phyloP scores from a whole-genome alignment of 37 sponge, comb jelly and placozoan species.

The Mnemiopsis leidyi region DNA sequence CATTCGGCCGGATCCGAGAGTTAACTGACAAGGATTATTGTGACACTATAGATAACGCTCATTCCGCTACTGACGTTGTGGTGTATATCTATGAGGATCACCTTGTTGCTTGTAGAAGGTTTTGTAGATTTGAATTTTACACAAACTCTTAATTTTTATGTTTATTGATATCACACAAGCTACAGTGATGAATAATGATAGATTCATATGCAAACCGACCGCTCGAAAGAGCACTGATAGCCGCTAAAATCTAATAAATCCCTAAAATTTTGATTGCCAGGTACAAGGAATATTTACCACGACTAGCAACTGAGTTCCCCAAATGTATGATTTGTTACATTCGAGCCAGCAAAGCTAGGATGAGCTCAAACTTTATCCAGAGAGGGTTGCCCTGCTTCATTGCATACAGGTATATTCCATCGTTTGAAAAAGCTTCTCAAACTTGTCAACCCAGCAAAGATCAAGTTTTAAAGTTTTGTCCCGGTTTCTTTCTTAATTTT shows the following conservation, averaged over 20 bases:
- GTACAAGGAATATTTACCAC: constrained; percentile 1
- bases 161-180: neutral
- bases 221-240: too few relatives aligned
- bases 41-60: constrained; percentile 20
- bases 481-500: too few relatives aligned
- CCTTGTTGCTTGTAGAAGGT: constrained; percentile 26
- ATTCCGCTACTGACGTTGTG: constrained; percentile 25
- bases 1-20: neutral
- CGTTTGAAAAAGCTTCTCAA: too few relatives aligned
- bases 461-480: too few relatives aligned
- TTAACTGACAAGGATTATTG: constrained; percentile 28
- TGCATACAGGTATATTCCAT: constrained; percentile 54
- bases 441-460: too few relatives aligned
- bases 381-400: constrained; percentile 37
- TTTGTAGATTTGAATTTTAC: too few relatives aligned
- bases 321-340: constrained; percentile 21
- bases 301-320: constrained; percentile 39
- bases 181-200: neutral
- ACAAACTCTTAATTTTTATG: too few relatives aligned
- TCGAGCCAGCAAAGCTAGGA: constrained; percentile 11
- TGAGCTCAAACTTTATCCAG: constrained; percentile 59
- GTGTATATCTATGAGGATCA: constrained; percentile 43
- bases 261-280: neutral
- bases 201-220: too few relatives aligned
- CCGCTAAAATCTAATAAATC: too few relatives aligned